Base-by-base conservation (phyloP, 1,140 invertebrate species). In the Papilio glaucus region DNA sequence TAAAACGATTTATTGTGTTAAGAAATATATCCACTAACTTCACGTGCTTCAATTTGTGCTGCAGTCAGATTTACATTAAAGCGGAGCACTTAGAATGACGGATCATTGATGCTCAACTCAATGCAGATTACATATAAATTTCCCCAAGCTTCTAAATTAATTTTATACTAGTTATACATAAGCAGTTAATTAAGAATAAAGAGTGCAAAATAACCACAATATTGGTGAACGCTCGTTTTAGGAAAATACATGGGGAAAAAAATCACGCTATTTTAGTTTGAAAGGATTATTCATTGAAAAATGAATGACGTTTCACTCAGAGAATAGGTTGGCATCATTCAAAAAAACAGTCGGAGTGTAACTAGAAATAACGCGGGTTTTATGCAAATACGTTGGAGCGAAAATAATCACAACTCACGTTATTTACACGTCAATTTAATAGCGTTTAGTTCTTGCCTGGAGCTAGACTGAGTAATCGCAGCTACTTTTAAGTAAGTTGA, bases 261-360 rank as follows among this genome's bases (percentile, higher is more conserved):
- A 41, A 65, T 18, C 29, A 63, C 62, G 62, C 33, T 65, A 21
- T 65, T 62, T 65, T 18, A 65, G n/a, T 21, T 21, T 41, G 62
- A 65, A 65, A 21, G 7, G 33, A 65, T 65, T 41, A 39, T 65
- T 53, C 26, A 69, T 69, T 69, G 45, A 69, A 69, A 69, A 53
- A 69, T 69, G 26, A 68, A 24, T 53, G 24, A 69, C 67, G 42
- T 53, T 53, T 26, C 24, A 42, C 29, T 37, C 67, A 38, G 41
- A 69, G 62, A 65, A 65, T 39, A 65, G 42, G 26, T 18, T 33
- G 10, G 42, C 67, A 6, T 29, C 67, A 33, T 69, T 69, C 21
- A 69, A 69, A 69, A 69, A 38, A 45, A 15, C 26, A 53, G 67
- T 37, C 26, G n/a, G 24, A 33, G 24, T 69, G 67, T 69, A 49